Evolutionary conservation across 2,888 invertebrate species (phyloP), one percentile per base, ranked within the genome.

Genomic region (Panopea generosa): DNA sequence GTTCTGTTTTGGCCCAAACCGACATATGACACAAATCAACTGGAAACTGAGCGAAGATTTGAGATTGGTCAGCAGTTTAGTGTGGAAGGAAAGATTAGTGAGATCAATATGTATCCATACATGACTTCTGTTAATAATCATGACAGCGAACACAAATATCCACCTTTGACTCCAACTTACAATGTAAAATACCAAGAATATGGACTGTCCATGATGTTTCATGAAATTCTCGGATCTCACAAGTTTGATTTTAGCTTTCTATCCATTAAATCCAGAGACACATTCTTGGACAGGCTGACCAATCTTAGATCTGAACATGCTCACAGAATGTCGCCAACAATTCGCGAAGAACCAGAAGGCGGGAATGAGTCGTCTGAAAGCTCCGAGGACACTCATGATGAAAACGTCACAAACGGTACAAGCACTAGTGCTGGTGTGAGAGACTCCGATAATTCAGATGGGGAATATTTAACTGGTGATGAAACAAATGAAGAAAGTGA

Each of bases 291-390:
- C 57, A 57, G 87, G 55, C 75, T 90, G 65, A 89, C 88, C 16
- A 87, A 85, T 49, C 77, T 88, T 38, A 71, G 89, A 47, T 84
- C 87, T 4, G 88, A 89, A 63, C 86, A 87, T 66, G 87, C 87
- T n/a, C 84, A 89, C 65, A 69, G 86, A 40, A 85, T 89, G 85
- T 86, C 86, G 1, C 87, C 89, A 6, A 84, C 84, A 11, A 76
- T 84, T 11, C 77, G 90, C 9, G 86, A 89, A 60, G 89, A 87
- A 52, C 90, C 90, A 0, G 90, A 89, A 56, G 90, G 90, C 18
- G 89, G 88, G 0, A 90, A 89, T 69, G 89, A 88, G 61, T 78
- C 78, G 2, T 77, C 82, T 6, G 80, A 85, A 45, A 81, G 84
- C 27, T 65, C 71, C 6, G 73, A 65, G 14, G 61, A 70, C 38